Evolutionary conservation across 2,113 vertebrate species (phyloP).

Genomic region (Nothobranchius furzeri): DNA sequence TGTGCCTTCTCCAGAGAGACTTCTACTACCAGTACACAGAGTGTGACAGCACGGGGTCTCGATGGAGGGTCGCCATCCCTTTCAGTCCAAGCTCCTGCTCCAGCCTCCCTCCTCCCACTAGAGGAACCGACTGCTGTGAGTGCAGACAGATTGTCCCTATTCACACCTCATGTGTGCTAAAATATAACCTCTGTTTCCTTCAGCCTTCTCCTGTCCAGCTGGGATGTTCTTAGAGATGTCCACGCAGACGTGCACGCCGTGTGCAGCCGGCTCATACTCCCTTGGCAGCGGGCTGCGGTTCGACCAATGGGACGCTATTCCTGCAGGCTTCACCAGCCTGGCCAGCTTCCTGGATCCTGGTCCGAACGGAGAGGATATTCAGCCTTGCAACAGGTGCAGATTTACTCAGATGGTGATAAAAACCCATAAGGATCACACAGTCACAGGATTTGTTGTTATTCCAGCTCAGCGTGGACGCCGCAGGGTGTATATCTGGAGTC

Average conservation of each 20-base stretch:
- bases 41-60: slow-evolving; percentile 93
- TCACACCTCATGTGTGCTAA: not conserved
- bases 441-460: slow-evolving; percentile 3
- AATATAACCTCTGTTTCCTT: not conserved
- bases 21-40: slow-evolving; percentile 98
- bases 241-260: slow-evolving; percentile 92
- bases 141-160: slow-evolving; percentile 27
- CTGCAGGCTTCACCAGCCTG: slow-evolving; percentile 90
- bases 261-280: slow-evolving; percentile 90
- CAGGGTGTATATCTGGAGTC: slow-evolving; percentile 96
- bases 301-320: slow-evolving; percentile 94
- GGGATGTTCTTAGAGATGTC: slow-evolving; percentile 95
- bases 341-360: slow-evolving; percentile 89
- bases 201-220: slow-evolving; percentile 93
- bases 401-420: not conserved
- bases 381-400: slow-evolving; percentile 85
- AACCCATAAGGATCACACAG: not conserved
- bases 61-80: slow-evolving; percentile 96
- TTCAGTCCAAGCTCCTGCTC: slow-evolving; percentile 82
- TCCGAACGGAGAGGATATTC: slow-evolving; percentile 77
- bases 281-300: slow-evolving; percentile 95
- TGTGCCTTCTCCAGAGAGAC: slow-evolving; percentile 81
- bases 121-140: slow-evolving; percentile 97
- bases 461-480: slow-evolving; percentile 88
- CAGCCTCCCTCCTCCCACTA: slow-evolving; percentile 90